Conservation (phyloP, 2,113 vertebrate species). For the Xenotilapia leptura region DNA sequence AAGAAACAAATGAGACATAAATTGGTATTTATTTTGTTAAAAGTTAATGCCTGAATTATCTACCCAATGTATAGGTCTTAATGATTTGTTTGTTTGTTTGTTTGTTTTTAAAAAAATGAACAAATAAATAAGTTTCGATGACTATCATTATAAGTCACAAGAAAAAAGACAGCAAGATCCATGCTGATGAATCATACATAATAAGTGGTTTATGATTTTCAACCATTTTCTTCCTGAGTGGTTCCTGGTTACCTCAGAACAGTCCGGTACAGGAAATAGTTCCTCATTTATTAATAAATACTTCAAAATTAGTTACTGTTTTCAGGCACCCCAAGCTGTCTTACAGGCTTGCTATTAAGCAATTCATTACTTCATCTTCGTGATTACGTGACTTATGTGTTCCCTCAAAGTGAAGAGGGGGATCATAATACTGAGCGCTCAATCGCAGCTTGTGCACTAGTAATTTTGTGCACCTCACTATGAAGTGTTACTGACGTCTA, state of each 20-base stretch:
- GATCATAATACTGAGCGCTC: neutral
- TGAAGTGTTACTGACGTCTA: neutral
- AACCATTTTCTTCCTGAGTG: neutral
- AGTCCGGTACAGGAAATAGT: neutral
- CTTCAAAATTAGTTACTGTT: neutral
- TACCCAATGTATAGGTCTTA: neutral
- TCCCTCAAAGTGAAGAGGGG: neutral
- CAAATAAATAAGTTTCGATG: neutral
- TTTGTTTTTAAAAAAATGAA: neutral
- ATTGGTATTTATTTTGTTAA: neutral
- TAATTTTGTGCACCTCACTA: neutral
- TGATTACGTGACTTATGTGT: neutral
- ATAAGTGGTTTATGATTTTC: neutral
- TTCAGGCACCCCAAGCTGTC: neutral
- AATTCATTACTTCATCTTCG: neutral
- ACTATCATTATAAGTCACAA: neutral
- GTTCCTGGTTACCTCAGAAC: neutral
- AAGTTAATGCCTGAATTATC: neutral
- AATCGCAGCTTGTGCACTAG: neutral
- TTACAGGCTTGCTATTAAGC: neutral
- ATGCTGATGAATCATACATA: neutral
- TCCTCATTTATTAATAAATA: neutral
- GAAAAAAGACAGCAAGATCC: neutral
- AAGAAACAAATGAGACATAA: neutral
- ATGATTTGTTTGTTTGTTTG: neutral